These are phyloP conservation scores for Dasyprocta punctata DNA, from an alignment of 2,113 vertebrate genomes.

Conservation along the genomic window DNA sequence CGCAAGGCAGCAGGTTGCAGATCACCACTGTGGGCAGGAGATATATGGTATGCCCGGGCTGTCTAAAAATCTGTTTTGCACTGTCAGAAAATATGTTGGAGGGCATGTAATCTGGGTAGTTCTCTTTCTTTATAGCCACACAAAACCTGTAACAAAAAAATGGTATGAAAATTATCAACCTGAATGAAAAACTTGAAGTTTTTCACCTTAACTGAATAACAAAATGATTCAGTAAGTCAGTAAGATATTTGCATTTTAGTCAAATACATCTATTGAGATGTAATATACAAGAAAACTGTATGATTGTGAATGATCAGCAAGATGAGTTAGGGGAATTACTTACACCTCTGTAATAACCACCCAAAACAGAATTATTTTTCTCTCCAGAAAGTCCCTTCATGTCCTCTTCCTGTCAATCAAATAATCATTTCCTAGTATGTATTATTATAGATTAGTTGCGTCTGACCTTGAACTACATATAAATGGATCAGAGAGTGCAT, in stretches of 20 bases:
- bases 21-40: conserved; percentile 96
- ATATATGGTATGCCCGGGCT: conserved; percentile 96
- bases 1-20: conserved; percentile 96
- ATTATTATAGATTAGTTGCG: not conserved
- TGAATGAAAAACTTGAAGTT: not conserved
- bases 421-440: not conserved
- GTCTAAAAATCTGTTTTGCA: conserved; percentile 95
- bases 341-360: not conserved
- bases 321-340: not conserved
- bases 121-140: conserved; percentile 98
- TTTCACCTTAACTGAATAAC: not conserved
- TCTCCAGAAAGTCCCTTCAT: not conserved
- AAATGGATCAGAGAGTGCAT: not conserved
- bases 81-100: conserved; percentile 92
- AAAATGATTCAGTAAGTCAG: not conserved
- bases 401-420: not conserved
- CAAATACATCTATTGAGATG: not conserved
- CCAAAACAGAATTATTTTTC: not conserved
- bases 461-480: not conserved
- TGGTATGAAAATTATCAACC: not conserved
- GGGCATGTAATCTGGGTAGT: conserved; percentile 96
- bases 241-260: conserved; percentile 26
- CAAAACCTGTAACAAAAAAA: conserved; percentile 91
- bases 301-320: conserved; percentile 12
- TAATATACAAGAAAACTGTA: not conserved